Evolutionary conservation across 2,113 vertebrate species (phyloP).

Genomic region (Zosterops lateralis): DNA sequence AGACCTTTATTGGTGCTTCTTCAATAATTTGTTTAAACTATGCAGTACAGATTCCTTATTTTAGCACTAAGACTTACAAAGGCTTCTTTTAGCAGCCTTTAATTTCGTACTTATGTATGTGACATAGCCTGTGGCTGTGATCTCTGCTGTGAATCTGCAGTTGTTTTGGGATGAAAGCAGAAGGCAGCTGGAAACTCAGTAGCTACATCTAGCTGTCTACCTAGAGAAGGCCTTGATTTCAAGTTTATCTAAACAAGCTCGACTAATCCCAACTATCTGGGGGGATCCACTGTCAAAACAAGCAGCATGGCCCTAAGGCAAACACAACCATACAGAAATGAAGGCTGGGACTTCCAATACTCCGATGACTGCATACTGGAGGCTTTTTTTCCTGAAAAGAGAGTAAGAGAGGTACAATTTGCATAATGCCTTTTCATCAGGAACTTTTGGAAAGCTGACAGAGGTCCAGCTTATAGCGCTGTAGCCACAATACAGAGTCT

Average conservation of each 20-base stretch:
- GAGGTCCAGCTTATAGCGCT: constrained; percentile 83
- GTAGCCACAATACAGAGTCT: constrained; percentile 82
- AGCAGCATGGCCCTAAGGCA: constrained; percentile 98
- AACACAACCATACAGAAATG: constrained; percentile 91
- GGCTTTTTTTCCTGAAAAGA: constrained; percentile 80
- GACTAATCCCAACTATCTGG: constrained; percentile 99
- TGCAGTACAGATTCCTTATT: constrained; percentile 81
- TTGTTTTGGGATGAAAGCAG: constrained; percentile 93
- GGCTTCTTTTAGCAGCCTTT: constrained; percentile 83
- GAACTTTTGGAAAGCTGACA: constrained; percentile 88
- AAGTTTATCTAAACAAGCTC: constrained; percentile 99
- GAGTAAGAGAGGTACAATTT: constrained; percentile 87
- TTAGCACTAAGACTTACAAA: constrained; percentile 82
- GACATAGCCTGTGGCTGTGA: constrained; percentile 89
- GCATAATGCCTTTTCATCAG: constrained; percentile 99
- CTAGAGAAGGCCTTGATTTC: constrained; percentile 90
- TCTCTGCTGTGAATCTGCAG: constrained; percentile 86
- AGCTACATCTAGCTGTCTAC: constrained; percentile 93
- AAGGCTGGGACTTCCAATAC: constrained; percentile 85
- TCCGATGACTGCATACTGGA: constrained; percentile 80
- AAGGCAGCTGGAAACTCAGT: constrained; percentile 93
- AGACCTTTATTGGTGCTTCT: constrained; percentile 66
- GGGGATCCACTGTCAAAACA: constrained; percentile 99
- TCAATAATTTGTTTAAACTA: constrained; percentile 78
- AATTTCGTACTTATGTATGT: constrained; percentile 82